A percentile compares a stretch with the other conserved stretches of the same genome.
phyloP scores from a whole-genome alignment of 37 sponge, comb jelly and placozoan genomes.

The Amphimedon queenslandica region DNA sequence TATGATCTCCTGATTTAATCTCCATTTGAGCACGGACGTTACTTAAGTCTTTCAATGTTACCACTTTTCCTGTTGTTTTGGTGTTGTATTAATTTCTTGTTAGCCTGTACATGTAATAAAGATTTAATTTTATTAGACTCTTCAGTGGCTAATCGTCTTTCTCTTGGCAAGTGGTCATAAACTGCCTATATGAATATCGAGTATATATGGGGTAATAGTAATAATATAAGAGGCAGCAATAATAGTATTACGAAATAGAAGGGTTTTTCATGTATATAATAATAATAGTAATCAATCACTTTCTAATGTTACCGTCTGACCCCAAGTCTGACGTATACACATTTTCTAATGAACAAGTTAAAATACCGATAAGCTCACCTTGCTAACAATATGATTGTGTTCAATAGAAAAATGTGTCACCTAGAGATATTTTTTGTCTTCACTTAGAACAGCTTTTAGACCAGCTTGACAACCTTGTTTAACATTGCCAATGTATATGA shows the following conservation, averaged over 20 bases:
- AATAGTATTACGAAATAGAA: too few species aligned
- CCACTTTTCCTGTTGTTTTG: neutral
- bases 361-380: too few species aligned
- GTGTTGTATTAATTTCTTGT: conserved; percentile 3
- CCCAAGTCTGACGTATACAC: too few species aligned
- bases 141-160: neutral
- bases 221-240: too few species aligned
- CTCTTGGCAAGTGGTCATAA: neutral
- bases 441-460: neutral
- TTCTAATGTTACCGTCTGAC: too few species aligned
- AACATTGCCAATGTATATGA: neutral
- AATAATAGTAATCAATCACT: too few species aligned
- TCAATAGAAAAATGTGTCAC: neutral
- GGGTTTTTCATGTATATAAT: too few species aligned
- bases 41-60: conserved; percentile 3
- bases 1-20: neutral
- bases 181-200: neutral
- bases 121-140: neutral
- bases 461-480: neutral
- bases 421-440: neutral
- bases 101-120: neutral
- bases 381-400: neutral
- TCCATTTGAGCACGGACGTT: neutral
- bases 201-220: neutral
- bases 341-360: too few species aligned